Evolutionary conservation across 2,797 vertebrate species (phyloP), one percentile per base, ranked within the genome.

Genomic region (Pygocentrus nattereri): DNA sequence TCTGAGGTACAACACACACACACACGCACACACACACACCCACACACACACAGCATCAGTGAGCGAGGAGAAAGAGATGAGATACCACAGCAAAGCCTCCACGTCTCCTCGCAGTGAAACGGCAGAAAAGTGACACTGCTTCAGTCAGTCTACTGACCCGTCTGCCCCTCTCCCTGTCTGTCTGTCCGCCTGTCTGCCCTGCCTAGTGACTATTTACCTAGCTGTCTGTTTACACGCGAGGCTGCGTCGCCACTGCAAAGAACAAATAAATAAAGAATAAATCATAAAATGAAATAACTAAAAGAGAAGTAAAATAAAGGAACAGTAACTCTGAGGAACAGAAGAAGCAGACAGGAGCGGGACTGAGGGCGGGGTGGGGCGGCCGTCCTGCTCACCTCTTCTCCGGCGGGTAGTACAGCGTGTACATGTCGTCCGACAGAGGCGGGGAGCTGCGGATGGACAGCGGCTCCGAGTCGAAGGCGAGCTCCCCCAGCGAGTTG

Each of bases 371-470:
- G 41, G 67, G 44, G 50, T 49, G 68, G 23, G 18, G 68, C n/a
- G n/a, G 41, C n/a, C 49, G 10, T 49, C 41, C n/a, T 69, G 31
- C 86, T 93, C 93, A 98, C 98, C 98, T 98, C 82, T 95, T 96
- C 79, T 97, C 97, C 11, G 94, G 92, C 0, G 97, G 96, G 89
- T 96, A 96, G 89, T 95, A 97, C 16, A 97, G 92, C 5, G 95
- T 93, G 90, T 95, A 97, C 78, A 95, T 89, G 87, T 97, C 96
- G 87, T 96, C 96, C 87, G 94, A 93, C 82, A 96, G 73, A 83
- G 96, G 96, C 84, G 96, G 92, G 23, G 97, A 95, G 92, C 96
- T 97, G 87, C 95, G 95, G 85, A 95, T 93, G 73, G 95, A 93
- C 34, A 97, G 94, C 78, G 95, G 96, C 76, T 97, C 96, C 38